Evolutionary conservation across 2,888 invertebrate genomes (phyloP), one percentile per base, ranked within the genome.

Genomic region (Linyphia triangularis): DNA sequence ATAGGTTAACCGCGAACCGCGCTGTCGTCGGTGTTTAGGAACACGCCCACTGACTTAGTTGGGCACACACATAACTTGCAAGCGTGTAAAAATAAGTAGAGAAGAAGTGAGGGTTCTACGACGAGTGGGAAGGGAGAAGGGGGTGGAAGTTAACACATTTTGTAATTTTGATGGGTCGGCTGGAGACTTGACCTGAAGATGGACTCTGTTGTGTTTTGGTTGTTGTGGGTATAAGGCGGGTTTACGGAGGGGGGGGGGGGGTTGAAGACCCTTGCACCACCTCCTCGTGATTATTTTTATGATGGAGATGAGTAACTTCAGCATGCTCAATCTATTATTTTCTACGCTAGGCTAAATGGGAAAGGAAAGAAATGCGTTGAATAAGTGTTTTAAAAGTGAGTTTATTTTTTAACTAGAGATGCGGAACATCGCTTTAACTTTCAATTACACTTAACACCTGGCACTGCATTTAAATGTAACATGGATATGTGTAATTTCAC

Each of bases 1-100:
- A 82, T 82, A 82, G 82, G 72, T 63, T 72, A 82, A 72, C 82
- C 82, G 82, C 82, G 30, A 61, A 43, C 61, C 61, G 72, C 57
- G 65, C 28, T 78, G 78, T 78, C 77, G 61, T 77, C 77, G 28
- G 65, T 81, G 61, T 72, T 13, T 19, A n/a, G 16, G 19, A 43
- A 10, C 70, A 72, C 82, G 82, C 82, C 82, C 72, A 59, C 33
- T 28, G 72, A 61, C 72, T 82, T 82, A 82, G 5, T 63, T 40
- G 40, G 59, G 57, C 67, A 81, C 30, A 30, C 33, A 69, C 26
- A 37, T 40, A 65, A 30, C 30, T 28, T 22, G 22, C 70, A 26
- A 61, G 61, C 28, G 65, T 24, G 63, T 30, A 51, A 63, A 43
- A 43, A 43, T 28, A 75, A 73, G 59, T 19, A 30, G 13, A 24